phyloP scores from a whole-genome alignment of 2,113 vertebrate genomes.

The Saguinus imperator region DNA sequence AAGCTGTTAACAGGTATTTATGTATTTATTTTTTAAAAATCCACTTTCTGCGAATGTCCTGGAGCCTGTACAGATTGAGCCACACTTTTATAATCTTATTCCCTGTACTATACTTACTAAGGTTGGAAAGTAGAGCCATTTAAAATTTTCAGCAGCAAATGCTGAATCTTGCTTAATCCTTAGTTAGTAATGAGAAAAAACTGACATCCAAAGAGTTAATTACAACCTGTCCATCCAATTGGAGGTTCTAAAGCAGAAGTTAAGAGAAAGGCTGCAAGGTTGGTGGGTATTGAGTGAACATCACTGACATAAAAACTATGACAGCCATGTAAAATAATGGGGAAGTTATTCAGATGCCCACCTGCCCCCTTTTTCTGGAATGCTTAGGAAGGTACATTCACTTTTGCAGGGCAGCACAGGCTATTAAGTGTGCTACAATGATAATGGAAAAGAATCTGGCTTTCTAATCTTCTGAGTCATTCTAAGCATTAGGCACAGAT shows the following conservation, averaged over 20 bases:
- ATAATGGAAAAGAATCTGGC: background rate
- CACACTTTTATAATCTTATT: constrained; percentile 47
- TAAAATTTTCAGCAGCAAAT: constrained; percentile 24
- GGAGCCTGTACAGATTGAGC: constrained; percentile 42
- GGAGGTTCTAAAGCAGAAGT: background rate
- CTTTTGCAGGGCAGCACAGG: constrained; percentile 53
- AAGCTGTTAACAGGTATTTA: constrained; percentile 81
- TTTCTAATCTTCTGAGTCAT: background rate
- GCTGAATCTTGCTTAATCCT: constrained; percentile 22
- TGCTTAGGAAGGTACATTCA: constrained; percentile 67
- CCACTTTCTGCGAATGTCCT: constrained; percentile 67
- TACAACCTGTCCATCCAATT: background rate
- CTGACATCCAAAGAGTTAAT: constrained; percentile 27
- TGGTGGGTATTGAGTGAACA: background rate
- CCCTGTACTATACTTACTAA: constrained; percentile 20
- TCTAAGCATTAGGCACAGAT: background rate
- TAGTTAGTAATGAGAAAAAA: constrained; percentile 36
- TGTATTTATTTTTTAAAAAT: constrained; percentile 76
- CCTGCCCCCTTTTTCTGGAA: background rate
- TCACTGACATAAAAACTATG: background rate
- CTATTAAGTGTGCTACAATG: constrained; percentile 51
- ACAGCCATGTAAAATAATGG: constrained; percentile 29
- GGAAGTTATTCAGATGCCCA: background rate
- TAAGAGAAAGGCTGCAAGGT: constrained; percentile 26
- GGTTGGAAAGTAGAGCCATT: constrained; percentile 6